Evolutionary conservation across 2,888 invertebrate genomes (phyloP).

Genomic region (Pristionchus mayeri): DNA sequence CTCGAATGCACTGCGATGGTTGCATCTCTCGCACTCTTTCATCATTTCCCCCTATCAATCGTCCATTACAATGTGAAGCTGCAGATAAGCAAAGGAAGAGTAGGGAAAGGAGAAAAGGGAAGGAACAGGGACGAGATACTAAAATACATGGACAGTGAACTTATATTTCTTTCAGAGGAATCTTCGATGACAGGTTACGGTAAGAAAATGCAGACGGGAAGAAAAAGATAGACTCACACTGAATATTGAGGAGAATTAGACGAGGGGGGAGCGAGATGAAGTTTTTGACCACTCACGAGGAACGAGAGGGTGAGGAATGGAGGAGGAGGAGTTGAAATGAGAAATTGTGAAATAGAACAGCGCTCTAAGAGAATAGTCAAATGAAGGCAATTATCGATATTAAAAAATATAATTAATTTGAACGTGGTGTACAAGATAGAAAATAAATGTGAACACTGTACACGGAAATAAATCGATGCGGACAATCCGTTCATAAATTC

Average conservation of each 20-base stretch:
- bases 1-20: not conserved
- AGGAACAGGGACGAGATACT: not conserved
- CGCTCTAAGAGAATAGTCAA: not conserved
- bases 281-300: constrained; percentile 2
- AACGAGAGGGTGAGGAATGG: not conserved
- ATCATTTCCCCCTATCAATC: constrained; percentile 15
- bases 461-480: too few species aligned
- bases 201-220: too few species aligned
- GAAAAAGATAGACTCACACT: not conserved
- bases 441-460: too few species aligned
- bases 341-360: not conserved
- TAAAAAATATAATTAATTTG: too few species aligned
- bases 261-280: not conserved
- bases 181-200: too few species aligned
- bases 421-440: too few species aligned
- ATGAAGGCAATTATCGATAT: too few species aligned
- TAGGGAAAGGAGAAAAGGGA: not conserved
- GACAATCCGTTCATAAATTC: too few species aligned
- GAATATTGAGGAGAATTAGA: not conserved
- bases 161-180: too few species aligned
- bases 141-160: too few species aligned
- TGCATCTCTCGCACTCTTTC: not conserved
- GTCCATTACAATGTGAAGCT: constrained; percentile 14
- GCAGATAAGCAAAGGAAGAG: not conserved
- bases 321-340: not conserved